A percentile compares a stretch with the other conserved stretches of the same genome.
phyloP scores from a whole-genome alignment of 2,888 invertebrate genomes.

The Aromia moschata region DNA sequence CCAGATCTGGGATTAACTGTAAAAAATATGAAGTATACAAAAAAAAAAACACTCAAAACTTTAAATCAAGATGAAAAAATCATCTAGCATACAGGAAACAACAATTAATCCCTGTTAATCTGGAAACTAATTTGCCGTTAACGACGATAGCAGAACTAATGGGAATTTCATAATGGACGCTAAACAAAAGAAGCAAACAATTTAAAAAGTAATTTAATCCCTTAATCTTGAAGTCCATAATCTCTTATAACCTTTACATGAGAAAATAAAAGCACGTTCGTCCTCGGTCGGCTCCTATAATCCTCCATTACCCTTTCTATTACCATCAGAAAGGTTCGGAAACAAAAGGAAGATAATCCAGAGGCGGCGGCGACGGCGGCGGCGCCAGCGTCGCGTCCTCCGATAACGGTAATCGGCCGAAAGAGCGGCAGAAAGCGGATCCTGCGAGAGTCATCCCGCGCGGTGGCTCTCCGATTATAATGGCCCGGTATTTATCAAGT shows the following conservation, averaged over 20 bases:
- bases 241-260: constrained; percentile 49
- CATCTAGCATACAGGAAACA: too few species aligned
- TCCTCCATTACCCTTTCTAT: constrained; percentile 56
- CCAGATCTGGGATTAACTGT: too few species aligned
- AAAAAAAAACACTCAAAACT: too few species aligned
- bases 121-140: constrained; percentile 4
- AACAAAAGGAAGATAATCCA: constrained; percentile 53
- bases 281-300: constrained; percentile 46
- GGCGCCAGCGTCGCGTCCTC: too few species aligned
- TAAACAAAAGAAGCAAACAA: constrained; percentile 41
- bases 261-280: constrained; percentile 47
- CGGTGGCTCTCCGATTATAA: constrained; percentile 47
- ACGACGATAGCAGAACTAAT: constrained; percentile 3
- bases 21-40: too few species aligned
- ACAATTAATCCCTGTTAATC: background rate
- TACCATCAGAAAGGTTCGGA: constrained; percentile 55
- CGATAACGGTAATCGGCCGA: constrained; percentile 52
- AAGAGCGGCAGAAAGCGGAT: constrained; percentile 41
- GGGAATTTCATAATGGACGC: constrained; percentile 18
- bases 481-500: constrained; percentile 57
- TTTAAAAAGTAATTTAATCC: constrained; percentile 50
- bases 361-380: constrained; percentile 37
- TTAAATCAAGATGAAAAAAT: too few species aligned
- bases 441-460: constrained; percentile 28
- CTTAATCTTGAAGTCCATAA: constrained; percentile 50